Base-by-base conservation (phyloP, 2,113 vertebrate genomes). In the Zosterops lateralis region DNA sequence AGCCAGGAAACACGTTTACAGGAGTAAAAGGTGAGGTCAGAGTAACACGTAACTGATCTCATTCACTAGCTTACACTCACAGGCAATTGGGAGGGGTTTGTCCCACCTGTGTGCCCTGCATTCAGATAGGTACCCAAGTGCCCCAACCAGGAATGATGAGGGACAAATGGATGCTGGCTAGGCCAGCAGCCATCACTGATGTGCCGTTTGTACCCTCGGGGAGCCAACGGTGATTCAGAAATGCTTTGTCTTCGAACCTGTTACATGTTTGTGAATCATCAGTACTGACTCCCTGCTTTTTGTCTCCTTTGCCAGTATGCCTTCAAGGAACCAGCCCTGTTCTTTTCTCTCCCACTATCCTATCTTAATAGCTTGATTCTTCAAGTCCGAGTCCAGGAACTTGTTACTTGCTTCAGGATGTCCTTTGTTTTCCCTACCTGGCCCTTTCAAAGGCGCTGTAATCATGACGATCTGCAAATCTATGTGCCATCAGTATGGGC, bases 151-250 rank as follows among this genome's bases (percentile, higher is more conserved):
- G 26, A 87, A 73, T 12, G 42, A 42, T 5, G 1, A 17, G 3
- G 26, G 10, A 68, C 12, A 60, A 62, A 65, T 16, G 13, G 17
- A 34, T 6, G 13, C 10, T 53, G n/a, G 14, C 14, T 21, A 20
- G 18, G 9, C 15, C 13, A 42, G 53, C 54, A 83, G 36, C 36
- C 21, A 14, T 31, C 0, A 1, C 21, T 36, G 8, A 24, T 9
- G 21, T 18, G n/a, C 32, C 40, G 10, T 42, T 47, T 34, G 32
- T 32, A 53, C 4, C 10, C 10, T 4, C 0, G 0, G 12, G 6
- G 7, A 71, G n/a, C 48, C 17, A 70, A 20, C 2, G 26, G 21
- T 18, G 56, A 62, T 24, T 44, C 7, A 65, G 54, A 65, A 89
- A 47, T 14, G 32, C 45, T 65, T 84, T 81, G 31, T 73, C 14